Percentiles rank a stretch among this genome's conserved stretches.
These are phyloP conservation scores for Syrphus vitripennis DNA, from an alignment of 2,888 invertebrate genomes.

Conservation along the genomic window DNA sequence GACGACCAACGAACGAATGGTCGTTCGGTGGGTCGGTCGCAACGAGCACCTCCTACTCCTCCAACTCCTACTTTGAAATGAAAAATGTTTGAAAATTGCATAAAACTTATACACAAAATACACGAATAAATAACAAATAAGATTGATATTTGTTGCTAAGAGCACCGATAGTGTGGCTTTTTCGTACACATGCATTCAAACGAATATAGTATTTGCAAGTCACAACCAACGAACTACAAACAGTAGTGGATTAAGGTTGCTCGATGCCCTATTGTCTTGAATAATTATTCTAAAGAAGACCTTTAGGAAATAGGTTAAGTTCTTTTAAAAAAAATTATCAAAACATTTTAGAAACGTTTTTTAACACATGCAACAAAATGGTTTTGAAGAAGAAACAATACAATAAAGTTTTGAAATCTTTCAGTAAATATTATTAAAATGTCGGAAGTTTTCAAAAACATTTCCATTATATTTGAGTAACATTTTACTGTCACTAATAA, in stretches of 20 bases:
- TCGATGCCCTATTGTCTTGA: background rate
- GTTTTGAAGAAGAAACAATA: background rate
- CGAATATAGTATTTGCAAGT: conserved; percentile 4
- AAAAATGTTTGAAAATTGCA: conserved; percentile 58
- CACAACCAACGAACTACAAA: background rate
- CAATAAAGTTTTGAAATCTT: too few relatives aligned
- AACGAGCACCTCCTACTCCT: background rate
- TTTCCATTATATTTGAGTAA: background rate
- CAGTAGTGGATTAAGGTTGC: background rate
- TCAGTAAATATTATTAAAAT: background rate
- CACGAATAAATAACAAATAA: conserved; percentile 66
- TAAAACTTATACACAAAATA: conserved; percentile 61
- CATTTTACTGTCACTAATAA: too few relatives aligned
- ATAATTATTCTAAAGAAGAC: background rate
- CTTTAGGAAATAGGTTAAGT: too few relatives aligned
- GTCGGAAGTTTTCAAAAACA: background rate
- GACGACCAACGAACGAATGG: background rate
- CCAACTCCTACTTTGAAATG: background rate
- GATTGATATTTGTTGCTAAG: conserved; percentile 66
- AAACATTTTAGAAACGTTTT: background rate
- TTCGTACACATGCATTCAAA: background rate
- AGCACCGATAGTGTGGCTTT: conserved; percentile 17
- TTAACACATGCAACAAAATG: background rate
- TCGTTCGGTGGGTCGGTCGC: background rate
- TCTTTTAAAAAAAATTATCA: background rate